Base-by-base conservation (phyloP, 1,140 invertebrate species). In the Brachionus rubens region DNA sequence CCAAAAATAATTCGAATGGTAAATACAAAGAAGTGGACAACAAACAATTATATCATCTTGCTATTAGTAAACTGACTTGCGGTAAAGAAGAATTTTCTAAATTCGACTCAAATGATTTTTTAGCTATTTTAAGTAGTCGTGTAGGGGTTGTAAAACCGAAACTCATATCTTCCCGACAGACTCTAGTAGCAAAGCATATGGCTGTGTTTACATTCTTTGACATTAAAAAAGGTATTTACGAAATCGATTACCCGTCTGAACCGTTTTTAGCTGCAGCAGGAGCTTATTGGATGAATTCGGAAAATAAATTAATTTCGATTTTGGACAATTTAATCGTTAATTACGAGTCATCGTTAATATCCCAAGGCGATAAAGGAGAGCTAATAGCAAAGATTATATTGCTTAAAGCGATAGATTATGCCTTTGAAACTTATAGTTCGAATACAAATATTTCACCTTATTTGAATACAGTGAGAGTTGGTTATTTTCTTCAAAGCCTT, bases 291-390 rank as follows among this genome's bases (percentile, higher is more conserved):
- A 62, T 62, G 56, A 33, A 62, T 21, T 3, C 4, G 16, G 19
- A 19, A n/a, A 33, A 21, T 26, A 10, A n/a, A 41, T 40, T 2
- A n/a, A 2, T 19, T 10, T 5, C 4, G 36, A n/a, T 14, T 62
- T 9, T 9, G 24, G 9, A 40, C 2, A n/a, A n/a, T 19, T 40
- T 62, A 40, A 30, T 62, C 19, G 33, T 40, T n/a, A 40, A n/a
- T 16, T 19, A 40, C 5, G 56, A 62, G 16, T 62, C 56, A 40
- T 36, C 10, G 7, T 12, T 62, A 7, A 62, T 62, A 16, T 62
- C 56, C 9, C 36, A 62, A 40, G 56, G 56, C 10, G 56, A 62
- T 19, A 62, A 62, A 62, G 56, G 56, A 40, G 48, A 52, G 24
- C 36, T 26, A 41, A 62, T 62, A 40, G 36, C 56, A 40, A 62